A percentile compares a stretch with the other conserved stretches of the same genome.
Evolutionary conservation across 2,888 invertebrate genomes (phyloP).

Genomic region (Dendrolimus pini): DNA sequence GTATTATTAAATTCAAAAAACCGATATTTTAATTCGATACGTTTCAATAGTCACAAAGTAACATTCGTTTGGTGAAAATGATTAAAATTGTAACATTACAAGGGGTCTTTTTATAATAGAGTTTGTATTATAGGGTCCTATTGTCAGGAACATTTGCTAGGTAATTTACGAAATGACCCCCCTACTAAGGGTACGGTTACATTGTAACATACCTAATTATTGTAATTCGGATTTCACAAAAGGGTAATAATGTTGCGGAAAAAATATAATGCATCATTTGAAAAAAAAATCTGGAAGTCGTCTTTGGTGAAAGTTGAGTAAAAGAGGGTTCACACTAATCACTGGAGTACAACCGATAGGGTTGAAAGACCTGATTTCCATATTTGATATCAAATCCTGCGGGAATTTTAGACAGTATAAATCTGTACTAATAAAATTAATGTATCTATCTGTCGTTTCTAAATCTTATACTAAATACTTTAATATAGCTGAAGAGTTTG

Average conservation of each 20-base stretch:
- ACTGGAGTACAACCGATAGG: too few species aligned
- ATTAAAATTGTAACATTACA: conserved; percentile 70
- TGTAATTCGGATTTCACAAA: conserved; percentile 54
- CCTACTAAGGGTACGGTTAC: conserved; percentile 33
- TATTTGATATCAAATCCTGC: too few species aligned
- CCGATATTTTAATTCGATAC: conserved; percentile 19
- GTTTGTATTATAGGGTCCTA: conserved; percentile 58
- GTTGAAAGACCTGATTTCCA: too few species aligned
- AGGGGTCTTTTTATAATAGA: conserved; percentile 62
- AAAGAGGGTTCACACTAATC: too few species aligned
- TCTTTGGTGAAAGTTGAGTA: too few species aligned
- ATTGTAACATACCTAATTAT: conserved; percentile 58
- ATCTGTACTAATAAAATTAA: too few species aligned
- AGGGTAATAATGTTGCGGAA: conserved; percentile 17
- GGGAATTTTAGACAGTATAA: too few species aligned
- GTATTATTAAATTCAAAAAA: conserved; percentile 8
- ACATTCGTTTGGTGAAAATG: conserved; percentile 39
- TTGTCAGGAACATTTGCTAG: conserved; percentile 40
- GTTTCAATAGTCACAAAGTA: conserved; percentile 21
- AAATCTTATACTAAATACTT: too few species aligned
- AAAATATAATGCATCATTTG: conserved; percentile 31
- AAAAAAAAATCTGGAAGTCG: conserved; percentile 16
- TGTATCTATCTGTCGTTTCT: too few species aligned
- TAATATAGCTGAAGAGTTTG: too few species aligned
- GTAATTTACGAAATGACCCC: conserved; percentile 56